phyloP scores from a whole-genome alignment of 2,797 vertebrate species.

The Hydrolagus colliei region DNA sequence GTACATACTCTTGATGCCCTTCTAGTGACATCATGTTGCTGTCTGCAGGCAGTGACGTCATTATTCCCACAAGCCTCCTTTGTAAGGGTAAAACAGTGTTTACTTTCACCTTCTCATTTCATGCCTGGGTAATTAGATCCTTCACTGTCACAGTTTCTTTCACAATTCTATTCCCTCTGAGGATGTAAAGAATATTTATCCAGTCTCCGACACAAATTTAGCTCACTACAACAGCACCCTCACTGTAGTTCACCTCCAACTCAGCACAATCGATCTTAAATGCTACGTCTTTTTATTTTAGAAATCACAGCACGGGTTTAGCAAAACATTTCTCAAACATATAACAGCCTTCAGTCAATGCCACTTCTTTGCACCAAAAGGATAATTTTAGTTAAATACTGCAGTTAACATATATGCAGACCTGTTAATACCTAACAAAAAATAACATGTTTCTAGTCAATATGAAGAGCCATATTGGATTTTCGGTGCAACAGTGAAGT shows the following conservation, averaged over 20 bases:
- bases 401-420: neutral
- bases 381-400: neutral
- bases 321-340: neutral
- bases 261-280: slow-evolving; percentile 42
- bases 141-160: slow-evolving; percentile 49
- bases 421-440: slow-evolving; percentile 36
- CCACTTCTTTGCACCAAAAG: neutral
- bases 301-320: slow-evolving; percentile 43
- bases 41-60: slow-evolving; percentile 42
- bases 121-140: slow-evolving; percentile 50
- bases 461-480: neutral
- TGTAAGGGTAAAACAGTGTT: slow-evolving; percentile 42
- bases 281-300: slow-evolving; percentile 38
- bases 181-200: slow-evolving; percentile 35
- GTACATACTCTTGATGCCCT: slow-evolving; percentile 37
- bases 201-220: slow-evolving; percentile 34
- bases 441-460: slow-evolving; percentile 53
- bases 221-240: slow-evolving; percentile 39
- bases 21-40: slow-evolving; percentile 42
- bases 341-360: neutral
- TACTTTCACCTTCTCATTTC: slow-evolving; percentile 52
- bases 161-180: slow-evolving; percentile 41
- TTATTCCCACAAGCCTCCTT: slow-evolving; percentile 46
- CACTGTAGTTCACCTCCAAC: slow-evolving; percentile 27
- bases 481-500: neutral